Evolutionary conservation across 2,113 vertebrate species (phyloP).

Genomic region (Barnardius zonarius): DNA sequence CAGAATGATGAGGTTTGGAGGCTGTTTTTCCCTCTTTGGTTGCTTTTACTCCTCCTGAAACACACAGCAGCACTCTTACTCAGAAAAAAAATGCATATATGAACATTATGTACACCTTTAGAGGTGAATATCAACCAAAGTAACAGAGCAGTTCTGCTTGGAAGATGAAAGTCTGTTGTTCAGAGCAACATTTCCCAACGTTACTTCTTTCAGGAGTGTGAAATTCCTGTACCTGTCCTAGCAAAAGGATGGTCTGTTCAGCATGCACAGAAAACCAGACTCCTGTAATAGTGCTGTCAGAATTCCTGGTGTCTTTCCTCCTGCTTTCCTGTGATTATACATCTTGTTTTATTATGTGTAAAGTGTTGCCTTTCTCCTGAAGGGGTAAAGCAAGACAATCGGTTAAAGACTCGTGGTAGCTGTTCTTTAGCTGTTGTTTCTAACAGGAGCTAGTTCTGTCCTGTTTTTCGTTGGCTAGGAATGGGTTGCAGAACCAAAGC

Average conservation of each 20-base stretch:
- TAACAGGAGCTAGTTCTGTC: not conserved
- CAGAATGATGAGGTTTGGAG: not conserved
- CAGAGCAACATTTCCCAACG: not conserved
- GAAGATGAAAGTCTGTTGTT: not conserved
- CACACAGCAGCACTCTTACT: not conserved
- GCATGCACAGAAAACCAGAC: not conserved
- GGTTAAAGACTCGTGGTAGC: not conserved
- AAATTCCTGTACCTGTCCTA: not conserved
- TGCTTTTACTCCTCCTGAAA: not conserved
- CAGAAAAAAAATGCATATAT: not conserved
- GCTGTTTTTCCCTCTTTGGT: fast-evolving
- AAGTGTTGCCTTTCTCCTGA: not conserved
- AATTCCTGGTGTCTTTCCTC: not conserved
- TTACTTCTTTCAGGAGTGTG: not conserved
- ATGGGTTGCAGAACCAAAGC: not conserved
- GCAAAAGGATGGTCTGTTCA: not conserved
- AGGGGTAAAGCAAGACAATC: not conserved
- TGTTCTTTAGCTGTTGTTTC: not conserved
- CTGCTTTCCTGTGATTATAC: not conserved
- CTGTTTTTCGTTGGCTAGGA: not conserved
- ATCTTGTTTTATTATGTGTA: not conserved
- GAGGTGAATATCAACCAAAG: not conserved
- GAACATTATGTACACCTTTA: fast-evolving
- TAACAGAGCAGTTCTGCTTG: not conserved
- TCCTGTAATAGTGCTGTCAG: not conserved